Conservation (phyloP, 1,140 invertebrate species). For the Cardiocondyla obscurior region DNA sequence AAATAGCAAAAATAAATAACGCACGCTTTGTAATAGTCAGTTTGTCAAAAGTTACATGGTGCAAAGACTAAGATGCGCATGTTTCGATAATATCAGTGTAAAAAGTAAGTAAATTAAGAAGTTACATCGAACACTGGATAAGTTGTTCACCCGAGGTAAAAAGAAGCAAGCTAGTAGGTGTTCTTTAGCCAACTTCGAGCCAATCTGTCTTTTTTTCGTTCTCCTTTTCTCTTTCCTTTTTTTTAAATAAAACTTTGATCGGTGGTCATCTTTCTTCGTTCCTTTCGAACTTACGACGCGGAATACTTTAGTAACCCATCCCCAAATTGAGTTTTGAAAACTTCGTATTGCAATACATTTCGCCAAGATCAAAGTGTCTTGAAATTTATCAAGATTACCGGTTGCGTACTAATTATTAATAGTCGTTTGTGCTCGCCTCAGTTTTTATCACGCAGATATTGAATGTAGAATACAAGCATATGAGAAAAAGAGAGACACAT, state of each 20-base stretch:
- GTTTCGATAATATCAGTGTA: neutral
- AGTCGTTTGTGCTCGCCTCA: neutral
- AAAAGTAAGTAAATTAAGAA: conserved; percentile 15
- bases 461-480: neutral
- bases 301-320: conserved; percentile 3
- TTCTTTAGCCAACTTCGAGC: neutral
- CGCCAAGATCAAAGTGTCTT: neutral
- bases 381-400: neutral
- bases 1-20: too few species aligned
- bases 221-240: neutral
- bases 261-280: conserved; percentile 26
- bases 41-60: neutral
- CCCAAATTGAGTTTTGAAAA: conserved; percentile 10
- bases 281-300: neutral
- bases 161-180: neutral
- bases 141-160: neutral
- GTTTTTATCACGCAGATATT: neutral
- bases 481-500: too few species aligned
- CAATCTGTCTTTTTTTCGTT: neutral
- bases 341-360: neutral
- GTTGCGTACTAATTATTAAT: neutral
- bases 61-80: neutral
- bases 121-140: neutral
- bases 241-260: conserved; percentile 36
- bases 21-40: too few species aligned